Percentiles rank a stretch among this genome's conserved stretches.
These are phyloP conservation scores for Bungarus multicinctus DNA, from an alignment of 2,113 vertebrate species.

Conservation along the genomic window DNA sequence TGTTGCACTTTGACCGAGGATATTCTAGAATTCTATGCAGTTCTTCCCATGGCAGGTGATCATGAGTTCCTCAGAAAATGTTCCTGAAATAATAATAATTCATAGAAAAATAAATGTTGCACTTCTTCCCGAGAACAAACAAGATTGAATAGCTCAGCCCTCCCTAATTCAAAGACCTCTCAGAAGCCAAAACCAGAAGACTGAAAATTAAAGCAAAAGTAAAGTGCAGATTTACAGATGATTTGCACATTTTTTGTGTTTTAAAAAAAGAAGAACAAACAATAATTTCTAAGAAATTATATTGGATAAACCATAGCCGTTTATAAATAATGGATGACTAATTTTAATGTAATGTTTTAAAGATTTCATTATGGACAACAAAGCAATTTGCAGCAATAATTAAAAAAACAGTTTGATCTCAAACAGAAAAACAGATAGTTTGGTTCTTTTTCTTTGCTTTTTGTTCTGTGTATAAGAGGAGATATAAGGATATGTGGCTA, in stretches of 20 bases:
- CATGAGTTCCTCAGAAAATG: not conserved
- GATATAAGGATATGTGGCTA: slow-evolving; percentile 1
- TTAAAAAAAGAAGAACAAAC: not conserved
- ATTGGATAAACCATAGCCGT: not conserved
- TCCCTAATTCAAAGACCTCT: not conserved
- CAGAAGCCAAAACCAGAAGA: not conserved
- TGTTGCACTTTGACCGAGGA: not conserved
- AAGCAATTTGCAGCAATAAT: not conserved
- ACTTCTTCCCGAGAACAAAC: not conserved
- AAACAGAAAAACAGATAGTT: rapidly evolving
- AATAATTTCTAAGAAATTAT: not conserved
- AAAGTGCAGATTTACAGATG: not conserved
- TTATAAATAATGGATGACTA: not conserved
- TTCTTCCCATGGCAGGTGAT: not conserved
- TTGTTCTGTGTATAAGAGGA: not conserved
- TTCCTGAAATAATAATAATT: not conserved
- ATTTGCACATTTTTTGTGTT: not conserved
- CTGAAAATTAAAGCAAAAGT: not conserved
- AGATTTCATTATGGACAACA: not conserved
- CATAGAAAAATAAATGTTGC: not conserved
- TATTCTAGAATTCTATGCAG: not conserved
- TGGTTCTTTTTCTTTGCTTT: not conserved
- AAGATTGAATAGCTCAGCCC: not conserved
- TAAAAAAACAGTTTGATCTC: not conserved
- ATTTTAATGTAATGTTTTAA: not conserved